Evolutionary conservation across 1,140 invertebrate genomes (phyloP).

Genomic region (Hylaeus anthracinus): DNA sequence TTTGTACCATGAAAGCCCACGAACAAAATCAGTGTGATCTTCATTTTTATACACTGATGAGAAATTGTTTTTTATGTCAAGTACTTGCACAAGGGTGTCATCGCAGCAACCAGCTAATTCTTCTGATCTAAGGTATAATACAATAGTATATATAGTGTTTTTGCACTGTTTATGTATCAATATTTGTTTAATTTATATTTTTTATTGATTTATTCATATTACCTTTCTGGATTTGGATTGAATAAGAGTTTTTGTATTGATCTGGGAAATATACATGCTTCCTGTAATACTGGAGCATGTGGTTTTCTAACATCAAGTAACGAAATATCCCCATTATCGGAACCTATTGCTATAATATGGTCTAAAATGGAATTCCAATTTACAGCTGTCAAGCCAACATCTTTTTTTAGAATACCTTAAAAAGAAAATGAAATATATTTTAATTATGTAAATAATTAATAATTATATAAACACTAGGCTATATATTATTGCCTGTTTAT

Average conservation of each 20-base stretch:
- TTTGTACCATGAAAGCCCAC: slow-evolving; percentile 74
- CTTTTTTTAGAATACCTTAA: slow-evolving; percentile 68
- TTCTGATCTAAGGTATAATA: slow-evolving; percentile 61
- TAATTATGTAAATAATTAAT: background rate
- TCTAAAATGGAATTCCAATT: slow-evolving; percentile 69
- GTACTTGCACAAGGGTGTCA: slow-evolving; percentile 66
- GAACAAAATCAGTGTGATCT: slow-evolving; percentile 73
- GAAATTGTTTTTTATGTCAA: slow-evolving; percentile 64
- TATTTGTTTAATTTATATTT: background rate
- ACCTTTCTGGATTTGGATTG: slow-evolving; percentile 72
- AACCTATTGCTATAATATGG: slow-evolving; percentile 71
- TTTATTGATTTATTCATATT: slow-evolving; percentile 25
- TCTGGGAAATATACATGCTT: slow-evolving; percentile 56
- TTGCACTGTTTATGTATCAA: background rate
- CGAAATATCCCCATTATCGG: slow-evolving; percentile 64
- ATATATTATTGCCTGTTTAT: background rate
- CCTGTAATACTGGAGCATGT: slow-evolving; percentile 41
- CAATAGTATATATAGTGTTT: slow-evolving; percentile 17
- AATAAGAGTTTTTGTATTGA: slow-evolving; percentile 70
- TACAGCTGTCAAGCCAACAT: slow-evolving; percentile 63
- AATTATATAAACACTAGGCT: too few species aligned
- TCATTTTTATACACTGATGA: slow-evolving; percentile 63
- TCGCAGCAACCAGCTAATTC: slow-evolving; percentile 74
- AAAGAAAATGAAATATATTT: slow-evolving; percentile 34
- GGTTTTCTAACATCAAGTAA: slow-evolving; percentile 71